Evolutionary conservation across 1,140 invertebrate genomes (phyloP).

Genomic region (Saxidomus purpurata): DNA sequence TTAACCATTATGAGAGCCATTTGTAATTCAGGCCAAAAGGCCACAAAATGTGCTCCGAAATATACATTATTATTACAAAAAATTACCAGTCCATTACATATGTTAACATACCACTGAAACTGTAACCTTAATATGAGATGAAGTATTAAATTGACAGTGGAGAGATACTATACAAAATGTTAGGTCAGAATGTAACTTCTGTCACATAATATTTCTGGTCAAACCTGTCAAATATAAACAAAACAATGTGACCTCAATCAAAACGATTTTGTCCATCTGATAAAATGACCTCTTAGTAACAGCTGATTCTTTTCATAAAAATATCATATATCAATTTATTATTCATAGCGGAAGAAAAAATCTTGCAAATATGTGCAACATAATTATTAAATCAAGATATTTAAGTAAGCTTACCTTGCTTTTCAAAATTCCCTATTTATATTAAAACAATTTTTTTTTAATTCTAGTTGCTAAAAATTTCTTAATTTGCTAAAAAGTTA

Average conservation of each 20-base stretch:
- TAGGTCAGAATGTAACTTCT: neutral
- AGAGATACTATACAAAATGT: neutral
- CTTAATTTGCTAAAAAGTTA: no score
- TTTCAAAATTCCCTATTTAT: no score
- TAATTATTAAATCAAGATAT: no score
- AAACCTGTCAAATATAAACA: neutral
- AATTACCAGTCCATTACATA: neutral
- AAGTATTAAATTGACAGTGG: no score
- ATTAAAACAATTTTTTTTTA: no score
- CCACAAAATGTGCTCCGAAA: neutral
- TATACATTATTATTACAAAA: no score
- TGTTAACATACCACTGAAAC: neutral
- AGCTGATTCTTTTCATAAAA: neutral
- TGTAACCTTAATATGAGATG: neutral
- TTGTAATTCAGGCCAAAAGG: neutral
- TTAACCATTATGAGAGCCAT: neutral
- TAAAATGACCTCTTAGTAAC: neutral
- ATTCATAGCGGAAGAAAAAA: no score
- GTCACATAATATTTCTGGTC: neutral
- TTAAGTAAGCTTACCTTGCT: no score
- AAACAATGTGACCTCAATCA: constrained; percentile 4
- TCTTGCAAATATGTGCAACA: neutral
- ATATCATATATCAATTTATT: neutral
- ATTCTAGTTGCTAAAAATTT: no score
- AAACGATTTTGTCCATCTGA: neutral